These are phyloP conservation scores for Melanitta fusca DNA, from an alignment of 2,797 vertebrate species.

Conservation along the genomic window DNA sequence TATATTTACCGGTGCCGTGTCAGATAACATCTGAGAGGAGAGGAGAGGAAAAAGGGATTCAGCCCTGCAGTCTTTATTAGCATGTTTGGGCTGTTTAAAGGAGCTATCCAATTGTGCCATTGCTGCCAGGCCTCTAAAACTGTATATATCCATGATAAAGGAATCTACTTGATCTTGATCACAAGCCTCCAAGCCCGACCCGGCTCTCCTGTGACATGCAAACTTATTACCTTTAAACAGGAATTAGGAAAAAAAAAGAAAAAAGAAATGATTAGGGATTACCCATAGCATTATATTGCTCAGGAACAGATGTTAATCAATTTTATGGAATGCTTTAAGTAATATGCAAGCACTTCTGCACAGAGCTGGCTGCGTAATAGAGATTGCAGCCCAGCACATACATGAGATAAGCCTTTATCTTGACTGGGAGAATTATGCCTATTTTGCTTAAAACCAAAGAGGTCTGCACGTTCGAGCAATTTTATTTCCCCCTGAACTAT, in stretches of 20 bases:
- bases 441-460: conserved; percentile 34
- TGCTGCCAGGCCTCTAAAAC: conserved; percentile 60
- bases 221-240: conserved; percentile 65
- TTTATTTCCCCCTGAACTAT: conserved; percentile 17
- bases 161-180: conserved; percentile 62
- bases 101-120: conserved; percentile 51
- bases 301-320: conserved; percentile 56
- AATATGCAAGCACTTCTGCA: conserved; percentile 45
- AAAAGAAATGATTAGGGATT: conserved; percentile 19
- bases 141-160: conserved; percentile 57
- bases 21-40: conserved; percentile 33
- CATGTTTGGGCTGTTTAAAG: conserved; percentile 54
- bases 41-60: background rate
- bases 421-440: background rate
- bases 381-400: conserved; percentile 32
- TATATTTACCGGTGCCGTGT: conserved; percentile 55
- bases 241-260: conserved; percentile 15
- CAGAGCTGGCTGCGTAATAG: conserved; percentile 19
- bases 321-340: conserved; percentile 64
- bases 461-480: background rate
- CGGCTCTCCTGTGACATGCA: background rate
- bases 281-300: conserved; percentile 31
- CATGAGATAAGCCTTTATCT: conserved; percentile 39
- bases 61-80: background rate
- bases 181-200: conserved; percentile 28